These are phyloP conservation scores for Acanthopleura granulata DNA, from an alignment of 2,888 invertebrate species.

Conservation along the genomic window DNA sequence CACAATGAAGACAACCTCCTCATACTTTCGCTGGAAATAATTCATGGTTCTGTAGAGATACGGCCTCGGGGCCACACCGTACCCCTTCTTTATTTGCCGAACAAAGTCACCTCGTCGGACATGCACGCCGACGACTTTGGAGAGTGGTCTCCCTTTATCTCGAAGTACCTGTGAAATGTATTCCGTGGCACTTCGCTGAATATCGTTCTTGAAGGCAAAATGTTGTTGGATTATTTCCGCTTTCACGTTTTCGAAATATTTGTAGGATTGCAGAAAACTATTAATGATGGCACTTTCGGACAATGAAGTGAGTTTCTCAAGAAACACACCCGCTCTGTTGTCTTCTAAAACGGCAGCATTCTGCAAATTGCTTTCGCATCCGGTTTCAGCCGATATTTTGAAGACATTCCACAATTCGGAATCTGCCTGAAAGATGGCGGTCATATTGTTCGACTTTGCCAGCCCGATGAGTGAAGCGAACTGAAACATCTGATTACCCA, in stretches of 20 bases:
- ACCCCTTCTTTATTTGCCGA: constrained; percentile 61
- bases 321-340: neutral
- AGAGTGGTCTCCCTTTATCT: constrained; percentile 33
- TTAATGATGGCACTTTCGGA: neutral
- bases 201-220: constrained; percentile 43
- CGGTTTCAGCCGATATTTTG: constrained; percentile 26
- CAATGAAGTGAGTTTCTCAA: neutral
- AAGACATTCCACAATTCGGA: constrained; percentile 41
- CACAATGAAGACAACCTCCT: constrained; percentile 64
- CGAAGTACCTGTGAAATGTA: constrained; percentile 34
- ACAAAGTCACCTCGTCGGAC: constrained; percentile 68
- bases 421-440: constrained; percentile 41
- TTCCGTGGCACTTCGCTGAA: constrained; percentile 32
- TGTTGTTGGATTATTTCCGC: constrained; percentile 42
- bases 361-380: neutral
- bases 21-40: constrained; percentile 48
- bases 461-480: constrained; percentile 52
- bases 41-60: constrained; percentile 63
- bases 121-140: constrained; percentile 60
- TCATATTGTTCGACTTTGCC: constrained; percentile 48
- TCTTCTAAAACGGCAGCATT: neutral
- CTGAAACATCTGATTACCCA: constrained; percentile 58
- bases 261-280: constrained; percentile 56
- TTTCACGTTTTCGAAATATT: constrained; percentile 47
- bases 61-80: constrained; percentile 59